Evolutionary conservation across 2,113 vertebrate species (phyloP), one percentile per base, ranked within the genome.

Genomic region (Megaleporinus macrocephalus): DNA sequence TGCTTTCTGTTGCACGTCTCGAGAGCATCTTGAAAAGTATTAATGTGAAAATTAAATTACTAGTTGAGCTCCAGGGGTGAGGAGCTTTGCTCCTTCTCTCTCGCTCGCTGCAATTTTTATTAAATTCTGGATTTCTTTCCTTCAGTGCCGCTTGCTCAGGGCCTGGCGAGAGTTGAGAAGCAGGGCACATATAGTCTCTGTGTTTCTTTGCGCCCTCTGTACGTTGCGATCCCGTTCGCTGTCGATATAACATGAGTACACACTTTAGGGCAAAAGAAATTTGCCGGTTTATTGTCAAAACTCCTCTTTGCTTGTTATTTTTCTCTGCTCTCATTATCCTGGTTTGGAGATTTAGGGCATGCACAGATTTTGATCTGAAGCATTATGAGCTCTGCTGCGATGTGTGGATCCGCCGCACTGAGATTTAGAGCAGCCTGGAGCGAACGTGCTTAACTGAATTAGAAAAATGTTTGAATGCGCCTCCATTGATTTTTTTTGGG

Each of bases 11-110:
- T 59, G 47, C 49, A 29, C 44, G 10, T 81, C 71, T 13, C 13
- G 15, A 73, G 55, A 47, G 68, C 77, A 44, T 12, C 66, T 72
- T 57, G 66, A 80, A 55, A 76, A 15, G 62, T 70, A 26, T 80
- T 61, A 62, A 80, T 27, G 59, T 81, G 66, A 75, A 73, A 76
- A 79, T 82, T 22, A 51, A 73, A 79, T 85, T 83, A 83, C n/a
- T 47, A 33, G 78, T 57, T 3, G 36, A 66, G 85, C 71, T 72
- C 41, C 27, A 61, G 53, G 74, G 79, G 30, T 72, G 30, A 62
- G 53, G 27, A 30, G 24, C 24, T 14, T 15, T 41, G 24, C 26
- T 61, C 30, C 24, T 36, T 70, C 53, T 61, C 30, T 14, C 10
- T 9, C 5, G 29, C 61, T 14, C n/a, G 22, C 24, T 76, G 7